Evolutionary conservation across 2,888 invertebrate species (phyloP).

Genomic region (Caenorhabditis becei): DNA sequence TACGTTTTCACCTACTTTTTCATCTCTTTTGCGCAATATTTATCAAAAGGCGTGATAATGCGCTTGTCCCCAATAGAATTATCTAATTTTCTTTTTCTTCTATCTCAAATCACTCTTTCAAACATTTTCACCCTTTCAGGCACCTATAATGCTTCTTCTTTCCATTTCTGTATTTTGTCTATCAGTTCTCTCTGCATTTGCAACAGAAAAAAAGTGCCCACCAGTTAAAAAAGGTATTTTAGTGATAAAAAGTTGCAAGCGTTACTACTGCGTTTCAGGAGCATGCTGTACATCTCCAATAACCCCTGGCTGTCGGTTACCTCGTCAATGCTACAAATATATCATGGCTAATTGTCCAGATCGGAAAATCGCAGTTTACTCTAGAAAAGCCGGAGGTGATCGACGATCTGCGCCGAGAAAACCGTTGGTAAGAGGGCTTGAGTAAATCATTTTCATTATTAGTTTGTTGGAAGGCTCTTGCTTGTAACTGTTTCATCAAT

Average conservation of each 20-base stretch:
- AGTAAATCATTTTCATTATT: background rate
- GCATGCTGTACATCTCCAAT: conserved; percentile 64
- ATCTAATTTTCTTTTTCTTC: background rate
- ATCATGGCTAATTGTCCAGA: conserved; percentile 67
- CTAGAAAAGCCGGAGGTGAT: conserved; percentile 55
- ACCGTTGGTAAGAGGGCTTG: conserved; percentile 41
- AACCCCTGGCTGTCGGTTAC: conserved; percentile 57
- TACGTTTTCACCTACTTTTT: conserved; percentile 30
- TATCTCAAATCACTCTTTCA: background rate
- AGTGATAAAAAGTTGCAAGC: too few species aligned
- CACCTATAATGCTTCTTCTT: conserved; percentile 10
- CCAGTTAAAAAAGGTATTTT: conserved; percentile 51
- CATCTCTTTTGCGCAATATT: conserved; percentile 25
- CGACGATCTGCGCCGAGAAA: conserved; percentile 59
- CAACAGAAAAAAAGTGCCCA: conserved; percentile 46
- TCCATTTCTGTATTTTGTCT: background rate
- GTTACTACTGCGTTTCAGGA: too few species aligned
- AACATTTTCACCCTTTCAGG: too few species aligned
- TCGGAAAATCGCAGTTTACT: conserved; percentile 59
- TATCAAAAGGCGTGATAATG: conserved; percentile 42
- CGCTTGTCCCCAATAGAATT: conserved; percentile 26
- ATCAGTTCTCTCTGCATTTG: background rate
- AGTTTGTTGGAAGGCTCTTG: too few species aligned
- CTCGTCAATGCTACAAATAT: conserved; percentile 64
- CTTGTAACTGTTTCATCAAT: background rate